Base-by-base conservation (phyloP, 2,113 vertebrate species). In the Tenebrosternarchus preto region DNA sequence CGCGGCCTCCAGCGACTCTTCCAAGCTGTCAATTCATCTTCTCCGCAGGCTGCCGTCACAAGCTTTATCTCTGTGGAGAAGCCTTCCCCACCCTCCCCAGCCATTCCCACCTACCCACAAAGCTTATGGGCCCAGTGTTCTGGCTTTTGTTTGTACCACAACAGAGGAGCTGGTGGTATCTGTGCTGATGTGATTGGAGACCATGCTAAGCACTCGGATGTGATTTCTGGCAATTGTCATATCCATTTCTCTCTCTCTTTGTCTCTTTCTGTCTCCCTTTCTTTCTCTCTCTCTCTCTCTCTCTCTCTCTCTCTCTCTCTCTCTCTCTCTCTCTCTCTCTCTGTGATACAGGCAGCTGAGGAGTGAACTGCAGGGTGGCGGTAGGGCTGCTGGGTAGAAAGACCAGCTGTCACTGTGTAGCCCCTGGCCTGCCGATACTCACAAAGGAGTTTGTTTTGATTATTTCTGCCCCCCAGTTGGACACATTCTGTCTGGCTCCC, bases 351-450 rank as follows among this genome's bases (percentile, higher is more conserved):
- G 5, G 68, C 29, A 77, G 46, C 67, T 71, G 69, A 69, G 69
- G 27, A 36, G 57, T 39, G 77, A 82, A 43, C 36, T 3, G 78
- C 25, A 69, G 74, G n/a, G 80, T 79, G 69, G 61, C 22, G 29
- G 25, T 60, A 43, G 36, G 31, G 61, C 33, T 78, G 77, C 63
- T 67, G 82, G 78, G 67, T 19, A 75, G 76, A 39, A 69, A 36
- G 72, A 39, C 50, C 64, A 88, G 86, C 84, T 87, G 77, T 88
- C 79, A 64, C 77, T 66, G 55, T 79, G n/a, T 66, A 67, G 43
- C 75, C 72, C 79, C 85, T 87, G 87, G 83, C 86, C 33, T 50
- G 22, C 68, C 82, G 83, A 85, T 80, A 87, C 76, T 87, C 77
- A 56, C 43, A 56, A 85, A 77, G 39, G 69, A 59, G 75, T 17